Evolutionary conservation across 2,113 vertebrate species (phyloP).

Genomic region (Castor canadensis): DNA sequence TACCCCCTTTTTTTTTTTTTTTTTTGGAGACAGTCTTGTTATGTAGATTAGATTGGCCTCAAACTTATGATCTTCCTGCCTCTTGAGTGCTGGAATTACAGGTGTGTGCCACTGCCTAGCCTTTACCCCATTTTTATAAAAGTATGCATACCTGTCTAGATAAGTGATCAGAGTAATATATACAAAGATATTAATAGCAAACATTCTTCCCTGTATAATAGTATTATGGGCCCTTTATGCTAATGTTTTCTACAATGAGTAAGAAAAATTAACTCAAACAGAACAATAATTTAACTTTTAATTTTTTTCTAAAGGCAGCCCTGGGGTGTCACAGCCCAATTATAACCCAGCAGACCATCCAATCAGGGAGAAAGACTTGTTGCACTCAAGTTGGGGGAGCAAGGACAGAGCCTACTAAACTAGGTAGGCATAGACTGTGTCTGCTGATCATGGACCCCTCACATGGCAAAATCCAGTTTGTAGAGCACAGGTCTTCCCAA

Average conservation of each 20-base stretch:
- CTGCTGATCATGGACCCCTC: neutral
- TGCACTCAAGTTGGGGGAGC: accelerated
- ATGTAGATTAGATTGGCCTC: neutral
- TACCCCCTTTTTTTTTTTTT: too few relatives aligned
- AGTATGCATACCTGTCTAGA: neutral
- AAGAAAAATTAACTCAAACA: neutral
- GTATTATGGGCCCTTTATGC: neutral
- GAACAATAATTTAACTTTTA: constrained; percentile 24
- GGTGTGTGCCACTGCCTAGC: neutral
- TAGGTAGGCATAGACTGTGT: neutral
- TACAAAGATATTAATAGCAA: neutral
- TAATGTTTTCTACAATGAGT: neutral
- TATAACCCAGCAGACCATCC: neutral
- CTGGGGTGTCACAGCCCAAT: neutral
- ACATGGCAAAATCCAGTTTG: neutral
- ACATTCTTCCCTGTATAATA: neutral
- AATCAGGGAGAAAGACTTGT: neutral
- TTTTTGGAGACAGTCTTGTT: neutral
- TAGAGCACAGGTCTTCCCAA: neutral
- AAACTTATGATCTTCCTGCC: neutral
- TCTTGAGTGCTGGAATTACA: neutral
- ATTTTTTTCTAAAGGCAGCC: neutral
- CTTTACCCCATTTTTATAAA: neutral
- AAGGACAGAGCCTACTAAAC: neutral
- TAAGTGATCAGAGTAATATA: neutral